A percentile compares a stretch with the other conserved stretches of the same genome.
phyloP scores from a whole-genome alignment of 1,140 invertebrate species.

The Heliconius himera region DNA sequence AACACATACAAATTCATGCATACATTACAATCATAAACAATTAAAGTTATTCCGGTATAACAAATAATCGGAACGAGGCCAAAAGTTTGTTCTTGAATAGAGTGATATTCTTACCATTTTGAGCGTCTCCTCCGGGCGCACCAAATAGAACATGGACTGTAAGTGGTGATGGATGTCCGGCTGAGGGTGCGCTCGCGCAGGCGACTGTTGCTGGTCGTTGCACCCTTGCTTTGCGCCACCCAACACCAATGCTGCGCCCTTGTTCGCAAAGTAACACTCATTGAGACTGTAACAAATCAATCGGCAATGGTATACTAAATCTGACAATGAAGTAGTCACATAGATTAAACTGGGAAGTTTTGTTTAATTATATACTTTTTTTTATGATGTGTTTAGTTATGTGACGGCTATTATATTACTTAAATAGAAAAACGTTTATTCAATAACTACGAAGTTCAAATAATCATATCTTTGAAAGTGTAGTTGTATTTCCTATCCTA shows the following conservation, averaged over 20 bases:
- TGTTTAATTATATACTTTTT: neutral
- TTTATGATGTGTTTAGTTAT: neutral
- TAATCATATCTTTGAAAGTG: neutral
- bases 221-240: conserved; percentile 83
- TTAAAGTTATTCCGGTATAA: neutral
- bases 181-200: conserved; percentile 78
- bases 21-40: conserved; percentile 5
- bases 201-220: conserved; percentile 68
- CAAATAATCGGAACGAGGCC: neutral
- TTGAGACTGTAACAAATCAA: conserved; percentile 87
- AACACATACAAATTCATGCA: neutral
- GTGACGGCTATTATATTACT: neutral
- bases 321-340: neutral
- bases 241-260: conserved; percentile 94
- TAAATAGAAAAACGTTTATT: neutral
- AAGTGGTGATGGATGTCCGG: conserved; percentile 96
- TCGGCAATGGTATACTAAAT: neutral
- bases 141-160: conserved; percentile 96
- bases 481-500: neutral
- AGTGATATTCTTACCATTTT: conserved; percentile 89
- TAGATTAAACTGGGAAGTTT: neutral
- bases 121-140: conserved; percentile 95
- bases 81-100: neutral
- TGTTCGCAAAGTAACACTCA: conserved; percentile 98
- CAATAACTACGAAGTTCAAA: neutral